Percentiles rank a stretch among this genome's conserved stretches.
These are phyloP conservation scores for Cavia porcellus DNA, from an alignment of 2,113 vertebrate genomes.

Conservation along the genomic window DNA sequence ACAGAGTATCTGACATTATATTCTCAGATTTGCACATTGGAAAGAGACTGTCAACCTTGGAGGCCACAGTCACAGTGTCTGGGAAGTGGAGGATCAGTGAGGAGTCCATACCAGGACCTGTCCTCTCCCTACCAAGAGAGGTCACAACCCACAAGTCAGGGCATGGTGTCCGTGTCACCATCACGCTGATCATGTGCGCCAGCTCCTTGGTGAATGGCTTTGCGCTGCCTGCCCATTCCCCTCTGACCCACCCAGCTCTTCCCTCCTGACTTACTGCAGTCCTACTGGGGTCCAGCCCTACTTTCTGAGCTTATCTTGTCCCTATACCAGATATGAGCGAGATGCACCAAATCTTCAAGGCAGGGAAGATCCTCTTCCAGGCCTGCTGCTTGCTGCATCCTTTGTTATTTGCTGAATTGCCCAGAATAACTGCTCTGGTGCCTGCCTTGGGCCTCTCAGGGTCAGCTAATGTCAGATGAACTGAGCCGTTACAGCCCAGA, in stretches of 20 bases:
- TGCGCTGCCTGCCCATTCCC: background rate
- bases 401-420: background rate
- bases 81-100: background rate
- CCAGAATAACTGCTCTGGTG: background rate
- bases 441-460: background rate
- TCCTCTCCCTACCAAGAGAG: background rate
- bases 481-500: background rate
- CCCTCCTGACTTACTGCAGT: background rate
- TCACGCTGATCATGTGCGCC: fast-evolving
- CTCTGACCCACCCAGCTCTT: background rate
- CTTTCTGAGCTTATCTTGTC: background rate
- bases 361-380: background rate
- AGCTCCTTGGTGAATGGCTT: background rate
- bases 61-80: background rate
- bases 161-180: fast-evolving
- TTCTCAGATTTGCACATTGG: background rate
- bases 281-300: background rate
- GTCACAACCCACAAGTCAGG: background rate
- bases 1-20: background rate
- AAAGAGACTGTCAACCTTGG: background rate
- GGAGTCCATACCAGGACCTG: too few species aligned
- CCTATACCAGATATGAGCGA: background rate
- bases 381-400: background rate
- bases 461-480: background rate
- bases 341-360: background rate